These are phyloP conservation scores for Potorous gilbertii DNA, from an alignment of 2,797 vertebrate species.

Conservation along the genomic window DNA sequence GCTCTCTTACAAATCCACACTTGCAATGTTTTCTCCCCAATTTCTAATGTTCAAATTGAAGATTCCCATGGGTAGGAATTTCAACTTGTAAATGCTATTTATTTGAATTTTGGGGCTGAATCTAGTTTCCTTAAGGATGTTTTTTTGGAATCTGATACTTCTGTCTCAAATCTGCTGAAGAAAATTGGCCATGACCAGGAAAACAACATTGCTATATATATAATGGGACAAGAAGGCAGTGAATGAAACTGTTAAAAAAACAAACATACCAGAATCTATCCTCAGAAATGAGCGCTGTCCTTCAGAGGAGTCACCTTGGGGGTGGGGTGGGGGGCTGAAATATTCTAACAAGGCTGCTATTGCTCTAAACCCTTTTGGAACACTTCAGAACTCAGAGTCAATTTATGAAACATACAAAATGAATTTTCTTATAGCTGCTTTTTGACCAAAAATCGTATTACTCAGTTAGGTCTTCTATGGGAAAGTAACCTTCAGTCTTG, in stretches of 20 bases:
- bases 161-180: neutral
- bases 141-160: neutral
- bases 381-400: neutral
- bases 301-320: neutral
- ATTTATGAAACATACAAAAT: neutral
- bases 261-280: neutral
- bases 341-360: neutral
- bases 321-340: neutral
- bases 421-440: neutral
- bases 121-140: slow-evolving; percentile 1
- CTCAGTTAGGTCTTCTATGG: slow-evolving; percentile 11
- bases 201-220: neutral
- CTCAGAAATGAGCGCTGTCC: neutral
- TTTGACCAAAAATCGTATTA: slow-evolving; percentile 28
- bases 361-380: slow-evolving; percentile 25
- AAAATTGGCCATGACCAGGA: neutral
- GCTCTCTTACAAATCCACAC: slow-evolving; percentile 8
- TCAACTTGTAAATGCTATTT: neutral
- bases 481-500: neutral
- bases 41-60: slow-evolving; percentile 23
- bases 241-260: neutral
- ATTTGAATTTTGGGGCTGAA: neutral
- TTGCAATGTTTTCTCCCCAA: neutral
- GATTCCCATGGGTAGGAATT: slow-evolving; percentile 16
- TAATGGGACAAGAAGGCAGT: neutral